These are phyloP conservation scores for Drosophila prosaltans DNA, from an alignment of 1,140 invertebrate genomes.

Conservation along the genomic window DNA sequence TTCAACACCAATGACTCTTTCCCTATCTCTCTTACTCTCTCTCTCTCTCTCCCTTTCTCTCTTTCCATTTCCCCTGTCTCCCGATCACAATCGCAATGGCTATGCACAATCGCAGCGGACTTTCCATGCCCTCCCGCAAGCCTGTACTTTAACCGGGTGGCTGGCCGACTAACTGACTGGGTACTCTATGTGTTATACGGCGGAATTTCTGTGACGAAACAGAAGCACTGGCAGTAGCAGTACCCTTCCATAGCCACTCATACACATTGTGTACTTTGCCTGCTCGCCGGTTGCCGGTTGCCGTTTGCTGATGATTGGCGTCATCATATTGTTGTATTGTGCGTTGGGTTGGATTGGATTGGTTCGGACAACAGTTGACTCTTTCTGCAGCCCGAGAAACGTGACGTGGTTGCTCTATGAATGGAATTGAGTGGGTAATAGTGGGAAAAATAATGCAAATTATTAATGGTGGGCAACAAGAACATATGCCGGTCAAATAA, in stretches of 20 bases:
- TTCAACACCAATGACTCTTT: constrained; percentile 45
- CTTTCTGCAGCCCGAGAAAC: constrained; percentile 20
- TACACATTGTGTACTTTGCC: constrained; percentile 60
- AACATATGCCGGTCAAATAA: background rate
- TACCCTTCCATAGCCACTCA: constrained; percentile 25
- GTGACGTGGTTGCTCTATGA: constrained; percentile 20
- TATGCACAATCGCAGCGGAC: constrained; percentile 52
- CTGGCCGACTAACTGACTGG: constrained; percentile 29
- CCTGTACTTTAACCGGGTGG: constrained; percentile 49
- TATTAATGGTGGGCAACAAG: constrained; percentile 4
- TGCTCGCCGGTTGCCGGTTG: constrained; percentile 46
- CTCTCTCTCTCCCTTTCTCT: constrained; percentile 7
- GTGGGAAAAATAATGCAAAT: constrained; percentile 22
- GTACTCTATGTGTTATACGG: constrained; percentile 42
- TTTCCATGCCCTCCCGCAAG: constrained; percentile 27
- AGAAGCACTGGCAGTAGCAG: constrained; percentile 27
- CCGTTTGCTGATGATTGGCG: constrained; percentile 33
- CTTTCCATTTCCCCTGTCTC: background rate
- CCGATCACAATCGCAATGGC: background rate
- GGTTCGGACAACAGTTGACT: constrained; percentile 7
- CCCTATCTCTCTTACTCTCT: background rate
- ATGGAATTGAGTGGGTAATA: constrained; percentile 3
- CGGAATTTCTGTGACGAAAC: constrained; percentile 80
- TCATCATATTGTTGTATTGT: constrained; percentile 30
- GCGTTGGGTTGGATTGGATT: background rate